A percentile compares a stretch with the other conserved stretches of the same genome.
Evolutionary conservation across 64 coral and sea anemone genomes (phyloP).

Genomic region (Anthopleura sola): DNA sequence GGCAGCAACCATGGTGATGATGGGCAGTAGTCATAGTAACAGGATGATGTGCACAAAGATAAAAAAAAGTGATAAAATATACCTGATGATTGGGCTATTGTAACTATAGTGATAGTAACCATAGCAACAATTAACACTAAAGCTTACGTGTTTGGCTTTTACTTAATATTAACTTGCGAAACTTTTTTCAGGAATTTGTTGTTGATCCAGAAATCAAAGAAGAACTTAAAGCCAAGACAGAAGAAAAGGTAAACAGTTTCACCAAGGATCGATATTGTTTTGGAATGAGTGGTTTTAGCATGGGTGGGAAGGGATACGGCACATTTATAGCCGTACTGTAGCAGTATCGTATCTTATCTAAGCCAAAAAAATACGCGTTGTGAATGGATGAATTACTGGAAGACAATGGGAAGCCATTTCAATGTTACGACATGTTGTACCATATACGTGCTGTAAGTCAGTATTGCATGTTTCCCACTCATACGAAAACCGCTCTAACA

Average conservation of each 20-base stretch:
- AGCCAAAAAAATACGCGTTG: no score
- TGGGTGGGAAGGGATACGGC: no score
- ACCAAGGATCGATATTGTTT: background rate
- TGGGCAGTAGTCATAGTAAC: background rate
- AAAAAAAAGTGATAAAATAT: no score
- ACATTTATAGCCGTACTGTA: no score
- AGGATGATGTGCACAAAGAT: background rate
- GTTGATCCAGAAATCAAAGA: slow-evolving; percentile 89
- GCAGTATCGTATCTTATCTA: no score
- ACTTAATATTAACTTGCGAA: background rate
- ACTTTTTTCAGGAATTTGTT: slow-evolving; percentile 72
- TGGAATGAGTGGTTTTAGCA: background rate
- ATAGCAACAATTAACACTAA: background rate
- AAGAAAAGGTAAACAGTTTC: slow-evolving; percentile 55
- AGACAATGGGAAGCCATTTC: no score
- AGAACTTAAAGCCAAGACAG: slow-evolving; percentile 73
- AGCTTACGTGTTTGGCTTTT: background rate
- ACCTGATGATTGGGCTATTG: background rate
- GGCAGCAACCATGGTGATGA: no score
- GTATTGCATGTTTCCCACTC: no score
- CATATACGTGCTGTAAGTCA: no score
- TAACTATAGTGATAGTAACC: background rate
- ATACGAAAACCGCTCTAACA: no score
- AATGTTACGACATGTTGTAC: no score
- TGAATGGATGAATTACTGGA: no score